Conservation (phyloP, 2,888 invertebrate species). For the Thecophora atra region DNA sequence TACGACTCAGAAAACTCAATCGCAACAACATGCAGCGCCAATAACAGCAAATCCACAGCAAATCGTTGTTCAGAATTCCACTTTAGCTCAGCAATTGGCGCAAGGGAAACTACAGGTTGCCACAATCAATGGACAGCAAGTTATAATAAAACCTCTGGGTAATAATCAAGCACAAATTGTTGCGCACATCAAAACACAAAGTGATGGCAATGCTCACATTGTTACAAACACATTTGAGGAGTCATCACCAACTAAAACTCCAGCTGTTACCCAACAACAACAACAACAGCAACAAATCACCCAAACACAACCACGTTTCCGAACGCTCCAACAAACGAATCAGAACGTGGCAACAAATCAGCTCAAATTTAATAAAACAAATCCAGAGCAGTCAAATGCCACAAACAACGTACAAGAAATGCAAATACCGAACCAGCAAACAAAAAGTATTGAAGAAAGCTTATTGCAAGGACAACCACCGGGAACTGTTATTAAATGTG, state of each 20-base stretch:
- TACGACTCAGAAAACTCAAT: constrained; percentile 49
- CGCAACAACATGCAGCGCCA: constrained; percentile 57
- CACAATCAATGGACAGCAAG: constrained; percentile 86
- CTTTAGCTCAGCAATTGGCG: constrained; percentile 82
- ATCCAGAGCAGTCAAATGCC: constrained; percentile 27
- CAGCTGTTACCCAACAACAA: constrained; percentile 44
- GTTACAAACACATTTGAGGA: constrained; percentile 60
- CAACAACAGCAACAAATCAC: too few relatives aligned
- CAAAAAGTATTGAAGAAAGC: constrained; percentile 73
- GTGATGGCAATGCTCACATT: constrained; percentile 66
- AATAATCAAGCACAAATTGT: constrained; percentile 83
- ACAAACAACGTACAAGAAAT: neutral
- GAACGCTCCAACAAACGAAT: constrained; percentile 31
- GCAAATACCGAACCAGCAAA: constrained; percentile 47
- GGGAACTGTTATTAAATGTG: constrained; percentile 86
- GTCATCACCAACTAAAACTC: constrained; percentile 35
- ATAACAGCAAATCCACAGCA: constrained; percentile 69
- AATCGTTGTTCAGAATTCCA: constrained; percentile 81
- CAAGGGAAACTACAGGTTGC: constrained; percentile 85
- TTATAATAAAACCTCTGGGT: constrained; percentile 80
- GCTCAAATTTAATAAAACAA: constrained; percentile 35
- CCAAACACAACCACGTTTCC: constrained; percentile 41
- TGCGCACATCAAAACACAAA: constrained; percentile 74
- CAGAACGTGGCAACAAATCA: constrained; percentile 39
- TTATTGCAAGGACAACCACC: constrained; percentile 82